Evolutionary conservation across 2,113 vertebrate genomes (phyloP).

Genomic region (Varanus komodoensis): DNA sequence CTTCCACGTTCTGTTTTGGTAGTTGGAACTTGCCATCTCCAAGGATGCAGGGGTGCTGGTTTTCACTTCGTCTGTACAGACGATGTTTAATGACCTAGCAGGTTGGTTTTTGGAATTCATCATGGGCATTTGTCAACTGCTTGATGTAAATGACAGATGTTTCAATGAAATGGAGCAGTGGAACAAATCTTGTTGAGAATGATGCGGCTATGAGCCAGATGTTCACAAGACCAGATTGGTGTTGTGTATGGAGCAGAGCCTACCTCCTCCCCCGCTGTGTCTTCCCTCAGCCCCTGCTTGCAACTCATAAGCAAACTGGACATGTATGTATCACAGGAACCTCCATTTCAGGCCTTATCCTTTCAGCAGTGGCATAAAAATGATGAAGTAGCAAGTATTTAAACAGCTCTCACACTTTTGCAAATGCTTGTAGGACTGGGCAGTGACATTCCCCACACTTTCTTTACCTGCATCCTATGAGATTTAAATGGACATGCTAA

Average conservation of each 20-base stretch:
- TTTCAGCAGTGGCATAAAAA: conserved; percentile 74
- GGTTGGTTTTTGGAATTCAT: conserved; percentile 59
- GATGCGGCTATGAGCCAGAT: conserved; percentile 79
- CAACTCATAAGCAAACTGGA: conserved; percentile 60
- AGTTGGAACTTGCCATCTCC: conserved; percentile 60
- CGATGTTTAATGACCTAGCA: conserved; percentile 56
- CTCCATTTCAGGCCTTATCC: conserved; percentile 63
- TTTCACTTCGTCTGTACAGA: conserved; percentile 61
- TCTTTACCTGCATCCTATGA: conserved; percentile 60
- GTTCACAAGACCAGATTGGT: conserved; percentile 70
- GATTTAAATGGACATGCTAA: conserved; percentile 52
- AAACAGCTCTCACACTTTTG: conserved; percentile 60
- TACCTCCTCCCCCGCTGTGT: conserved; percentile 46
- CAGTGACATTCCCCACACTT: conserved; percentile 49
- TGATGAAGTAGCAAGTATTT: conserved; percentile 33
- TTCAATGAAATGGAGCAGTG: conserved; percentile 77
- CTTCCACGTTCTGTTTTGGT: conserved; percentile 60
- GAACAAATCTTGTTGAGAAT: conserved; percentile 80
- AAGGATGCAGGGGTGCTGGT: conserved; percentile 66
- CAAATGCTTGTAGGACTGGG: conserved; percentile 49
- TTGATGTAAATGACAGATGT: conserved; percentile 81
- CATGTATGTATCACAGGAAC: conserved; percentile 65
- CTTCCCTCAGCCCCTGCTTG: conserved; percentile 23
- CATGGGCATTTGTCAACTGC: conserved; percentile 68
- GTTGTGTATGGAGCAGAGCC: conserved; percentile 64